Evolutionary conservation across 2,888 invertebrate genomes (phyloP).

Genomic region (Tethea ocularis): DNA sequence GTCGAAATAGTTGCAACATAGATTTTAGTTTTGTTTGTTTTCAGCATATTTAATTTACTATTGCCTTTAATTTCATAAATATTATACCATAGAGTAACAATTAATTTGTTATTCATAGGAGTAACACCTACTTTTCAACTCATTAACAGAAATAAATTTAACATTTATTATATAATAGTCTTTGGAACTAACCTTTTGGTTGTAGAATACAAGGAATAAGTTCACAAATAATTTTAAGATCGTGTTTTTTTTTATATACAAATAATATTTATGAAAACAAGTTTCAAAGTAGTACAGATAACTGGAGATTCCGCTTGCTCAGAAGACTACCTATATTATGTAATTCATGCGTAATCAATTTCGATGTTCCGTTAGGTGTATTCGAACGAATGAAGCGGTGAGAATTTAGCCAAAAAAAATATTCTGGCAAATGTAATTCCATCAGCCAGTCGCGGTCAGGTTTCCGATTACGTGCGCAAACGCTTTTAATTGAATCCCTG

Average conservation of each 20-base stretch:
- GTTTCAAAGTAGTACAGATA: slow-evolving; percentile 1
- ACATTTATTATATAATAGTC: too few relatives aligned
- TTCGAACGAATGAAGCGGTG: slow-evolving; percentile 8
- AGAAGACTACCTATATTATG: too few relatives aligned
- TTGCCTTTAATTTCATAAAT: background rate
- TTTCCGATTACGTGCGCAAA: slow-evolving; percentile 56
- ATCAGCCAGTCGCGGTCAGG: slow-evolving; percentile 40
- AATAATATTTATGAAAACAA: background rate
- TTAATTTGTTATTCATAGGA: background rate
- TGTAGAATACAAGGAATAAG: too few relatives aligned
- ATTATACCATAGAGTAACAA: too few relatives aligned
- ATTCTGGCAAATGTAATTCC: slow-evolving; percentile 36
- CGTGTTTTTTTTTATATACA: background rate
- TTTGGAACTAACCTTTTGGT: too few relatives aligned
- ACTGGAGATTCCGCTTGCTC: slow-evolving; percentile 5
- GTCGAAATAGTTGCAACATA: background rate
- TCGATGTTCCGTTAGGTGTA: background rate
- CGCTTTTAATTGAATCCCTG: slow-evolving; percentile 61
- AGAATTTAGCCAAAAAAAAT: slow-evolving; percentile 22
- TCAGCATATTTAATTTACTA: background rate
- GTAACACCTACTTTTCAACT: too few relatives aligned
- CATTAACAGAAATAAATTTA: background rate
- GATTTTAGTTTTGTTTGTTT: background rate
- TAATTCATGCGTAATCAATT: too few relatives aligned
- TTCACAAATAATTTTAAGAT: too few relatives aligned